phyloP scores from a whole-genome alignment of 1,140 invertebrate species.

The Manduca sexta region DNA sequence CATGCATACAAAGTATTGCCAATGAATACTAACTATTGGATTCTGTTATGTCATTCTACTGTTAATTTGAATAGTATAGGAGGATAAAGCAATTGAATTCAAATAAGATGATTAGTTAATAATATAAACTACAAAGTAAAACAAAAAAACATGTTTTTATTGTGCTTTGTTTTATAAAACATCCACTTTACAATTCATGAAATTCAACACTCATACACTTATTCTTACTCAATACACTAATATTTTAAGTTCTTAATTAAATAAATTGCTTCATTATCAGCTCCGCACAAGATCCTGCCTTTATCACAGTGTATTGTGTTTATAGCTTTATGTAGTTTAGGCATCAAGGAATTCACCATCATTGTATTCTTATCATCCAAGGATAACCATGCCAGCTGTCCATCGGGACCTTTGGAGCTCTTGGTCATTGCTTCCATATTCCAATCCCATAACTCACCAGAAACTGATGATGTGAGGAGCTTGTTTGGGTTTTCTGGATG shows the following conservation, averaged over 20 bases:
- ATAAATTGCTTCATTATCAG: constrained; percentile 89
- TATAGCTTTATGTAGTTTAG: constrained; percentile 80
- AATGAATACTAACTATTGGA: too few species aligned
- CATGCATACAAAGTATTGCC: too few species aligned
- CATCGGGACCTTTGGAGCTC: constrained; percentile 47
- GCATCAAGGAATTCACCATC: constrained; percentile 82
- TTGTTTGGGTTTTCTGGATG: constrained; percentile 88
- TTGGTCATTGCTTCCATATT: constrained; percentile 72
- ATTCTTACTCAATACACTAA: constrained; percentile 17
- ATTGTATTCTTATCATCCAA: constrained; percentile 79
- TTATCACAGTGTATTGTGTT: constrained; percentile 86
- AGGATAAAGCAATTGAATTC: too few species aligned
- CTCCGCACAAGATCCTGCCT: constrained; percentile 82
- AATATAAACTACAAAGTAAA: too few species aligned
- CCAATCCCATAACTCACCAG: constrained; percentile 92
- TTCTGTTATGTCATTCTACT: too few species aligned
- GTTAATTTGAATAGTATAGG: too few species aligned
- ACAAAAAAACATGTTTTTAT: too few species aligned
- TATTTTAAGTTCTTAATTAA: constrained; percentile 78
- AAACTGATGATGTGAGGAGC: constrained; percentile 84
- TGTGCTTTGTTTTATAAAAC: too few species aligned
- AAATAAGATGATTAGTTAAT: too few species aligned
- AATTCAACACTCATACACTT: background rate
- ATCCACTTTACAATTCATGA: background rate
- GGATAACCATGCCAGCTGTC: constrained; percentile 76